These are phyloP conservation scores for Aphidoletes aphidimyza DNA, from an alignment of 2,888 invertebrate genomes.

Conservation along the genomic window DNA sequence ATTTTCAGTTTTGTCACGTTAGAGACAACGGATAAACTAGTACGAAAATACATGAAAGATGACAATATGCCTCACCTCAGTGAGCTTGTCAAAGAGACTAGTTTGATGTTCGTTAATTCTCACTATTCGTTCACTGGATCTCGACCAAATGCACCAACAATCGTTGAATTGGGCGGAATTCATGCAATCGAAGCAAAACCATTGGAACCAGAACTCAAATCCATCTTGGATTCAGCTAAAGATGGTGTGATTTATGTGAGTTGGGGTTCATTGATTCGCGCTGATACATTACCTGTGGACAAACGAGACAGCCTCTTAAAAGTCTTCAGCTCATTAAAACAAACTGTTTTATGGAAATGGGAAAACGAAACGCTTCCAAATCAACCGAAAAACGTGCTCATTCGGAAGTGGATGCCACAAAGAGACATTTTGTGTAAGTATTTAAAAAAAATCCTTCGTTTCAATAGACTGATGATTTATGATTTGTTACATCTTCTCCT, in stretches of 20 bases:
- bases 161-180: slow-evolving; percentile 70
- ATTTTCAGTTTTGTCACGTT: no score
- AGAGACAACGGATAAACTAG: slow-evolving; percentile 63
- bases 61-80: slow-evolving; percentile 67
- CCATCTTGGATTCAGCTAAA: slow-evolving; percentile 72
- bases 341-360: slow-evolving; percentile 78
- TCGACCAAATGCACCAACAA: slow-evolving; percentile 66
- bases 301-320: slow-evolving; percentile 70
- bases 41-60: slow-evolving; percentile 65
- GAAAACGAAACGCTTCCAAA: slow-evolving; percentile 72
- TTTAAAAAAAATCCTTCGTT: background rate
- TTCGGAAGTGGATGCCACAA: slow-evolving; percentile 78
- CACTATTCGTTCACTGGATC: slow-evolving; percentile 69
- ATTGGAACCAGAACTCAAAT: slow-evolving; percentile 67
- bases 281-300: slow-evolving; percentile 70
- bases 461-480: background rate
- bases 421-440: slow-evolving; percentile 74
- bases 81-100: slow-evolving; percentile 65
- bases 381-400: slow-evolving; percentile 72
- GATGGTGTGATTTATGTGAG: slow-evolving; percentile 76
- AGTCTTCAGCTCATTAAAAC: slow-evolving; percentile 70
- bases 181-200: slow-evolving; percentile 66
- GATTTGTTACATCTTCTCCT: background rate
- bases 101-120: slow-evolving; percentile 68
- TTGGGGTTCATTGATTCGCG: slow-evolving; percentile 77